phyloP scores from a whole-genome alignment of 2,797 vertebrate genomes.

The Cyprinella venusta region DNA sequence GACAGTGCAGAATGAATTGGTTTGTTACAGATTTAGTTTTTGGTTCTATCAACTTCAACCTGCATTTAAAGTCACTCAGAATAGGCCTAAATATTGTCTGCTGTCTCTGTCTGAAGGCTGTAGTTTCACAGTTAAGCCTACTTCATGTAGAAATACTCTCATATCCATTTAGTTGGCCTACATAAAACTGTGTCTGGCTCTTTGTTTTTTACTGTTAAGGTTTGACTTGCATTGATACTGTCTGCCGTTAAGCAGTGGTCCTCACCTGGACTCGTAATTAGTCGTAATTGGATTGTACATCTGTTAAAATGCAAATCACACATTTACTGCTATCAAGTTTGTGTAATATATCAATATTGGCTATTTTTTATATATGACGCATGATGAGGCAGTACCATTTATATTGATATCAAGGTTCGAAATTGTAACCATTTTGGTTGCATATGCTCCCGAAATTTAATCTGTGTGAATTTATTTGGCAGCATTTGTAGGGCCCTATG shows the following conservation, averaged over 20 bases:
- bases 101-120: not conserved
- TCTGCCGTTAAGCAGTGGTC: conserved; percentile 23
- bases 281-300: not conserved
- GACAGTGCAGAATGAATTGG: conserved; percentile 12
- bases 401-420: no score
- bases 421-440: no score
- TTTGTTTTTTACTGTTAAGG: not conserved
- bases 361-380: no score
- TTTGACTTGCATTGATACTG: conserved; percentile 53
- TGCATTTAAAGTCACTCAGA: not conserved
- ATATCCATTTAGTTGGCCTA: not conserved
- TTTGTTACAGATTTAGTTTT: conserved; percentile 14
- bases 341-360: not conserved
- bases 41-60: conserved; percentile 12
- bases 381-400: no score
- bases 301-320: not conserved
- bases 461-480: no score
- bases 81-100: not conserved
- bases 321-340: not conserved
- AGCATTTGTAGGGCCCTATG: no score
- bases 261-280: not conserved
- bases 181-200: not conserved
- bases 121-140: not conserved
- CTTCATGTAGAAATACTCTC: not conserved
- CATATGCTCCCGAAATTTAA: no score